Evolutionary conservation across 2,888 invertebrate genomes (phyloP).

Genomic region (Galeruca laticollis): DNA sequence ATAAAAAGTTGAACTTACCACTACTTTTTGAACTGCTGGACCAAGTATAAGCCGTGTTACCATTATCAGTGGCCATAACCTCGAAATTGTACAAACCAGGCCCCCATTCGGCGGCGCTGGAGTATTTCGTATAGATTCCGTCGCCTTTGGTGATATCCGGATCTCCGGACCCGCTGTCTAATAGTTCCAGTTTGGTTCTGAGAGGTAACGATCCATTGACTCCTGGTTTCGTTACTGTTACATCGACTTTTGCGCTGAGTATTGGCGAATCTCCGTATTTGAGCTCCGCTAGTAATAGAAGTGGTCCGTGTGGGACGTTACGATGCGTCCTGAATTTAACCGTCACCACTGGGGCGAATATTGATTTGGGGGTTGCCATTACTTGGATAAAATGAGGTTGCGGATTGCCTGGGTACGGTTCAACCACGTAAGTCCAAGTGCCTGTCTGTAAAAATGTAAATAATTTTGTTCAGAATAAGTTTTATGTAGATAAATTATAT

Average conservation of each 20-base stretch:
- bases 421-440: conserved; percentile 72
- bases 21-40: conserved; percentile 57
- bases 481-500: no score
- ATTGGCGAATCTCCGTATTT: conserved; percentile 71
- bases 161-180: conserved; percentile 74
- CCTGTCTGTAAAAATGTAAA: conserved; percentile 63
- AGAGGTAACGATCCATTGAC: conserved; percentile 61
- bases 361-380: conserved; percentile 69
- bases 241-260: conserved; percentile 71
- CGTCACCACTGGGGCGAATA: conserved; percentile 65
- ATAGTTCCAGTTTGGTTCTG: conserved; percentile 66
- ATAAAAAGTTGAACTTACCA: conserved; percentile 54
- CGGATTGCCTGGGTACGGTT: conserved; percentile 71
- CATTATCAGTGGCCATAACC: conserved; percentile 69
- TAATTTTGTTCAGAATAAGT: background rate
- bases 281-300: conserved; percentile 70
- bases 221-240: conserved; percentile 65
- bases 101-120: conserved; percentile 67
- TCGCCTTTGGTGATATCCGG: conserved; percentile 75
- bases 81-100: conserved; percentile 69
- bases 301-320: conserved; percentile 63
- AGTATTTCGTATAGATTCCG: conserved; percentile 75
- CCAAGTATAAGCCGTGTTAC: conserved; percentile 70
- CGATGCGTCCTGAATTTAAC: conserved; percentile 68
- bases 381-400: conserved; percentile 74